Conservation (phyloP, 2,888 invertebrate species). For the Neuroscelio doddi region DNA sequence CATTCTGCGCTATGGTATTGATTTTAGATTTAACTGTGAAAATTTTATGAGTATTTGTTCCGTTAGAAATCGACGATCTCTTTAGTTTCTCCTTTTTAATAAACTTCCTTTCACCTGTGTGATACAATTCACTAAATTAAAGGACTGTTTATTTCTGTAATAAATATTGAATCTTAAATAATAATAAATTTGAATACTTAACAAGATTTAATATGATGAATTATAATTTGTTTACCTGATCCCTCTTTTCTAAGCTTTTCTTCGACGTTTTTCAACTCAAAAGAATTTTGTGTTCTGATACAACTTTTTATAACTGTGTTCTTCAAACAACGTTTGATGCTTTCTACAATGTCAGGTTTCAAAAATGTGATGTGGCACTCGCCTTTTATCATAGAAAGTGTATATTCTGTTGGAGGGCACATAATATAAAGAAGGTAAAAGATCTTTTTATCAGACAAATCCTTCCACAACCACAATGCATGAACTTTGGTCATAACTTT, state of each 20-base stretch:
- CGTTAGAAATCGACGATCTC: no score
- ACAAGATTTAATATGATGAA: neutral
- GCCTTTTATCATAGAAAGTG: neutral
- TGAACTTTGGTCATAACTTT: constrained; percentile 30
- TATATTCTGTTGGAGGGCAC: constrained; percentile 31
- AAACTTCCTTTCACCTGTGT: neutral
- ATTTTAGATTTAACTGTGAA: no score
- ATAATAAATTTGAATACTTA: neutral
- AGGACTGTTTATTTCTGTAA: neutral
- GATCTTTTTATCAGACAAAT: constrained; percentile 14
- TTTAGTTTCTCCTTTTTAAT: neutral
- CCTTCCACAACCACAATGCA: constrained; percentile 2
- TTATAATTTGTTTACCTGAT: neutral
- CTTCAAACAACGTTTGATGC: constrained; percentile 21
- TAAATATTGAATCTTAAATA: neutral
- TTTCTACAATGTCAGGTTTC: constrained; percentile 8
- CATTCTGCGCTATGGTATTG: no score
- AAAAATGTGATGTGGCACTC: constrained; percentile 12
- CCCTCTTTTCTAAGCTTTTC: neutral
- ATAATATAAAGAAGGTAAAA: constrained; percentile 49
- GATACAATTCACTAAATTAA: neutral
- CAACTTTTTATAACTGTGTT: constrained; percentile 17
- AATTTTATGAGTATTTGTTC: no score
- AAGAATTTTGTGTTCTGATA: neutral
- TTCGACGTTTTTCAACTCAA: neutral